A percentile compares a stretch with the other conserved stretches of the same genome.
phyloP scores from a whole-genome alignment of 2,888 invertebrate species.

The Oligia latruncula region DNA sequence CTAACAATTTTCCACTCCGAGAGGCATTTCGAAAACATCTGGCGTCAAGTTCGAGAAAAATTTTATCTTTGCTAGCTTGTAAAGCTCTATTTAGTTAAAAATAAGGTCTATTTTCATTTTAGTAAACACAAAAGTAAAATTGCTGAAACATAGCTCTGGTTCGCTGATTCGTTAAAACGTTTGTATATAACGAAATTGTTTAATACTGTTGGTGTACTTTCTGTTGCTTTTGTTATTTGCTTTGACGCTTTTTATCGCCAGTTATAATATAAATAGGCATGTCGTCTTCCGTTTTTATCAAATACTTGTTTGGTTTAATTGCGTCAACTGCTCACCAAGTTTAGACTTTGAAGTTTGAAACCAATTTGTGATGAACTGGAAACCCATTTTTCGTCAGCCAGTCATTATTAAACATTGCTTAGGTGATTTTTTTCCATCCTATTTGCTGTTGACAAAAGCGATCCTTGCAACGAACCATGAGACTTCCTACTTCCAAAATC shows the following conservation, averaged over 20 bases:
- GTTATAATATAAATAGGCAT: constrained; percentile 46
- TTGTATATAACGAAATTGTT: constrained; percentile 78
- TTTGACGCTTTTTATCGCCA: constrained; percentile 43
- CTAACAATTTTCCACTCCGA: constrained; percentile 85
- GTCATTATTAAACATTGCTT: background rate
- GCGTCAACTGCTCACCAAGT: background rate
- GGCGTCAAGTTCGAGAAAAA: constrained; percentile 70
- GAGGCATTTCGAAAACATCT: constrained; percentile 85
- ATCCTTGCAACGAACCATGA: background rate
- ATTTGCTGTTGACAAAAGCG: background rate
- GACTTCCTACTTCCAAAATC: background rate
- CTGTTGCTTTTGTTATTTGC: constrained; percentile 67
- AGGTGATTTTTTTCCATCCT: background rate
- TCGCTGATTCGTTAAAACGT: constrained; percentile 78
- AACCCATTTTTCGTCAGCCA: constrained; percentile 15
- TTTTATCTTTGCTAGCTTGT: constrained; percentile 54
- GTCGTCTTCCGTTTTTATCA: constrained; percentile 24
- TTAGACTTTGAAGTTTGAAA: constrained; percentile 13
- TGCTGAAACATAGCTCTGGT: constrained; percentile 68
- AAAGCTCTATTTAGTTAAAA: constrained; percentile 65
- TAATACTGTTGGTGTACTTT: constrained; percentile 73
- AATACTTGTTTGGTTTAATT: constrained; percentile 37
- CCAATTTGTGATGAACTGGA: constrained; percentile 20
- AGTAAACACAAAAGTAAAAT: constrained; percentile 33
- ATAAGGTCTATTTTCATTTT: constrained; percentile 68